Evolutionary conservation across 1,140 invertebrate genomes (phyloP).

Genomic region (Scaptomyza montana): DNA sequence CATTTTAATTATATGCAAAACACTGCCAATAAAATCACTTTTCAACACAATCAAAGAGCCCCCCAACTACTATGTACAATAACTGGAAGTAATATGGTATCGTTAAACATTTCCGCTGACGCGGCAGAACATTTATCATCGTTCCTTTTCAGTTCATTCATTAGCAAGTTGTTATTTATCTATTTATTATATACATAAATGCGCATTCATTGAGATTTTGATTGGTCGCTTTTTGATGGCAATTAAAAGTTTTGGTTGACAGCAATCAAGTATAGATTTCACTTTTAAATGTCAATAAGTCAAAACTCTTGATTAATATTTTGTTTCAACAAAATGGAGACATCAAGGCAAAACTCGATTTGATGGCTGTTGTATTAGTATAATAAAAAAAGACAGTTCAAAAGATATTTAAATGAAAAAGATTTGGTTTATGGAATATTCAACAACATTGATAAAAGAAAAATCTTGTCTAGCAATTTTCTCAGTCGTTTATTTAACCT

Average conservation of each 20-base stretch:
- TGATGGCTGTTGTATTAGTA: too few relatives aligned
- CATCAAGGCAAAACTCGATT: neutral
- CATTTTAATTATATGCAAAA: constrained; percentile 60
- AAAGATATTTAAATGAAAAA: too few relatives aligned
- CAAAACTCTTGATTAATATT: neutral
- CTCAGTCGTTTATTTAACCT: constrained; percentile 32
- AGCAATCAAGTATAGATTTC: neutral
- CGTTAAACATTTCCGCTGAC: constrained; percentile 40
- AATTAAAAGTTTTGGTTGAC: neutral
- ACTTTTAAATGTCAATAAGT: neutral
- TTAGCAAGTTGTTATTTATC: constrained; percentile 6
- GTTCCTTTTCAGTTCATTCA: constrained; percentile 14
- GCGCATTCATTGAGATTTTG: too few relatives aligned
- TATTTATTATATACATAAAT: neutral
- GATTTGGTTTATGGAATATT: too few relatives aligned
- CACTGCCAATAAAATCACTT: constrained; percentile 34
- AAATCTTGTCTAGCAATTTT: too few relatives aligned
- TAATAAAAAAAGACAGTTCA: too few relatives aligned
- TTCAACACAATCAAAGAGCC: constrained; percentile 2
- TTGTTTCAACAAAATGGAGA: neutral
- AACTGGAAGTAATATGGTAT: too few relatives aligned
- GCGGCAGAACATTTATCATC: constrained; percentile 42
- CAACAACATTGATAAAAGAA: too few relatives aligned
- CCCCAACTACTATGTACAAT: too few relatives aligned
- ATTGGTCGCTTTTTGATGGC: neutral